Evolutionary conservation across 2,113 vertebrate species (phyloP), one percentile per base, ranked within the genome.

Genomic region (Pseudorectes ferrugineus): DNA sequence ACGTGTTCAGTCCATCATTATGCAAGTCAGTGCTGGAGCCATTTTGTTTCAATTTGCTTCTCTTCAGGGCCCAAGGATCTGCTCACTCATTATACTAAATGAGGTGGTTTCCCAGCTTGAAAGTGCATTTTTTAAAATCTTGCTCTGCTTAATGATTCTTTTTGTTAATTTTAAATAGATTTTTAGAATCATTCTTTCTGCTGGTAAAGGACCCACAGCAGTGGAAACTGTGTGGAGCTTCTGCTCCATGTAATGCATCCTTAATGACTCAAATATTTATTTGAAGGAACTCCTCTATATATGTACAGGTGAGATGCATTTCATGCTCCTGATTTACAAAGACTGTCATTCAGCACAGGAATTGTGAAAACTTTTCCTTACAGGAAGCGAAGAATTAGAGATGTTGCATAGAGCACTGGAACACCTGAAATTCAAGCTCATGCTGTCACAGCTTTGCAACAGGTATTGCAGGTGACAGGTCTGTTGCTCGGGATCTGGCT

Each of bases 141-240:
- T 94, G 86, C 73, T 94, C 92, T 88, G 88, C 91, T 97, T 97
- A 97, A 96, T 96, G 91, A 96, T 96, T 96, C 96, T 86, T 96
- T 96, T 95, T 95, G 96, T 95, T 96, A 96, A 96, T 97, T 95
- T 96, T 91, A 97, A 96, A 96, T 91, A 95, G 96, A 94, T 82
- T 96, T 96, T 96, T 91, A 90, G 92, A 95, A 80, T 78, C 36
- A 93, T 92, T 94, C 85, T 93, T 96, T 93, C 76, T 96, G 49
- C 72, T 89, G 70, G 57, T 77, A 94, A 92, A 97, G 81, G 78
- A 96, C 89, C 81, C 81, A 80, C 75, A 92, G 88, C 65, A 93
- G 85, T 81, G 87, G 90, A 97, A 96, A 96, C 62, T 45, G 20
- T 61, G 59, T 92, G 54, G 63, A 97, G 80, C 67, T 93, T 73